Evolutionary conservation across 2,113 vertebrate species (phyloP), one percentile per base, ranked within the genome.

Genomic region (Orycteropus afer): DNA sequence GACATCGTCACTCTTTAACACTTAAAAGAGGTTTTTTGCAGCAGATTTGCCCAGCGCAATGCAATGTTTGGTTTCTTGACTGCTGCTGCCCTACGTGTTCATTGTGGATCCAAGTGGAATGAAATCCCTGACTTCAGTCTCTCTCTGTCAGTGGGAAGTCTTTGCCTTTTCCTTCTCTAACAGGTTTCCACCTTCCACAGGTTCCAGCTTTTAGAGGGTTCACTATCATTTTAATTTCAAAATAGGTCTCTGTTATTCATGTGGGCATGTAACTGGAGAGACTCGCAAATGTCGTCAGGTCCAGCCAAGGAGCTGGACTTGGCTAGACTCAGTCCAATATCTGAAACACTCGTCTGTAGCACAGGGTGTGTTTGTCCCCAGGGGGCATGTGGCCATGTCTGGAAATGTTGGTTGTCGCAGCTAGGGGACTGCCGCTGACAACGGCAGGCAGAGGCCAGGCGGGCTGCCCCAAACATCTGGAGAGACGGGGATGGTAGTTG

Each of bases 161-260:
- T n/a, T n/a, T n/a, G n/a, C n/a, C n/a, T n/a, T n/a, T n/a, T n/a
- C n/a, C n/a, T n/a, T n/a, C n/a, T n/a, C n/a, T n/a, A n/a, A n/a
- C n/a, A n/a, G n/a, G n/a, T n/a, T n/a, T n/a, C n/a, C n/a, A n/a
- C n/a, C n/a, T n/a, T n/a, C n/a, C n/a, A n/a, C n/a, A n/a, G n/a
- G n/a, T n/a, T n/a, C n/a, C 51, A 15, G 11, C 51, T 53, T 53
- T 53, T 15, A 53, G 13, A 53, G 14, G 51, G 13, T 53, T 53
- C 17, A 53, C 14, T 63, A 47, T 29, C 71, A 87, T 12, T 95
- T 94, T 59, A 77, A 61, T 78, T 92, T 96, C 18, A 79, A 25
- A 85, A 84, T 20, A 23, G 13, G 81, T 81, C 71, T 96, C 49
- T 88, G 22, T 49, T 90, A 86, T 42, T 89, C 15, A 25, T 65